Evolutionary conservation across 2,888 invertebrate species (phyloP), one percentile per base, ranked within the genome.

Genomic region (Neelides folsomi): DNA sequence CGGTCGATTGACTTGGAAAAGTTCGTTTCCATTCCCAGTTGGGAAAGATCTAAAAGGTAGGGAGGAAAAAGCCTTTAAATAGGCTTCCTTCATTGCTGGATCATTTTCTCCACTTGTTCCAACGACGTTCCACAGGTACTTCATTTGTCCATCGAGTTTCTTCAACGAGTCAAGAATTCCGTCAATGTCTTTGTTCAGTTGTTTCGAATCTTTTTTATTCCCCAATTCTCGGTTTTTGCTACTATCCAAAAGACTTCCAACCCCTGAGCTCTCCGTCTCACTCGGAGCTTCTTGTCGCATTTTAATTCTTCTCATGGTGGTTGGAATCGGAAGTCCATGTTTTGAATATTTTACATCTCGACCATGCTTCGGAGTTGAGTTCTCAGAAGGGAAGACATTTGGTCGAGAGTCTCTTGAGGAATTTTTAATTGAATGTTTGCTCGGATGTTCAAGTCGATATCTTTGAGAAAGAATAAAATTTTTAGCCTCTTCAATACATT

Each of bases 261-360:
- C 56, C 2, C 63, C 63, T 12, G 61, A 62, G 46, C 60, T 60
- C 34, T 63, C 63, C n/a, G 61, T 60, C 41, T 63, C 39, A 38
- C 34, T 13, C n/a, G 13, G n/a, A 15, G 15, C 13, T 39, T 15
- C 39, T 6, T n/a, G 39, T 39, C 39, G 39, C 15, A 13, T 6
- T 8, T 13, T 39, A 6, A n/a, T 8, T 8, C n/a, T 10, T 10
- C 27, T 45, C 43, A 15, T 52, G 47, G 12, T 56, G 49, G 16
- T 40, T 49, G 42, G 47, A 49, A 16, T 51, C 41, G 20, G 51
- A 51, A 1, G 44, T 40, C 12, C 51, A 46, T 20, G 49, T 38
- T 6, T 50, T 47, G 12, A 47, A 44, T 8, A 47, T 37, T 35
- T 40, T 48, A 19, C 49, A 51, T 36, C 50, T 48, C 8, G 52